phyloP scores from a whole-genome alignment of 2,888 invertebrate genomes.

The Conus canariensis region DNA sequence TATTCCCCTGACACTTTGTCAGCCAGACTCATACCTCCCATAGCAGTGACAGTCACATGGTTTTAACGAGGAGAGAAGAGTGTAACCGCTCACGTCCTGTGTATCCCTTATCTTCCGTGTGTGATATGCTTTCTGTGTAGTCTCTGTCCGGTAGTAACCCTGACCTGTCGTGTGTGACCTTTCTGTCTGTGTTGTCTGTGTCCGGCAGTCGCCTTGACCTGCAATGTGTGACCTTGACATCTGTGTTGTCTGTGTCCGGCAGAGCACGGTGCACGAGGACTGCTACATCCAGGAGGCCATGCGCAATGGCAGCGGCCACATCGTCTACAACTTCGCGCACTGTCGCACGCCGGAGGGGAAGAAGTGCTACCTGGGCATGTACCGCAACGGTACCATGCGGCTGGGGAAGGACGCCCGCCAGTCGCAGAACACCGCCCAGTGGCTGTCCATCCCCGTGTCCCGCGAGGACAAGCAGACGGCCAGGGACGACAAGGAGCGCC shows the following conservation, averaged over 20 bases:
- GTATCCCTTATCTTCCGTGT: too few relatives aligned
- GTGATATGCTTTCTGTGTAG: too few relatives aligned
- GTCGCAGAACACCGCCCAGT: constrained; percentile 52
- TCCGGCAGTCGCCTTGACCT: too few relatives aligned
- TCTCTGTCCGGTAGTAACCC: too few relatives aligned
- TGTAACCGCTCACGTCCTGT: too few relatives aligned
- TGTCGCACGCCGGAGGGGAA: constrained; percentile 43
- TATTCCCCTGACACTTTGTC: too few relatives aligned
- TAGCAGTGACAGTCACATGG: too few relatives aligned
- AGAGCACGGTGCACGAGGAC: constrained; percentile 39
- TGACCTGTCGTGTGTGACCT: too few relatives aligned
- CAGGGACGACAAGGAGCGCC: background rate
- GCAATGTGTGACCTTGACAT: too few relatives aligned
- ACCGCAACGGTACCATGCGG: constrained; percentile 53
- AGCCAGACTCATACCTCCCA: too few relatives aligned
- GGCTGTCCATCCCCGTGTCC: constrained; percentile 26
- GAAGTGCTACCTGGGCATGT: constrained; percentile 57
- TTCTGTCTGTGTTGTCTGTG: too few relatives aligned
- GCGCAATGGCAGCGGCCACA: constrained; percentile 41
- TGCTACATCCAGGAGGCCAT: constrained; percentile 36
- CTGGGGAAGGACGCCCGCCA: constrained; percentile 55
- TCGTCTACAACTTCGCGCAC: constrained; percentile 49
- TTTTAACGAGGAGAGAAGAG: too few relatives aligned
- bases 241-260: background rate
- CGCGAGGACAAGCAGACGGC: background rate